phyloP scores from a whole-genome alignment of 2,113 vertebrate species.

The Empidonax traillii region DNA sequence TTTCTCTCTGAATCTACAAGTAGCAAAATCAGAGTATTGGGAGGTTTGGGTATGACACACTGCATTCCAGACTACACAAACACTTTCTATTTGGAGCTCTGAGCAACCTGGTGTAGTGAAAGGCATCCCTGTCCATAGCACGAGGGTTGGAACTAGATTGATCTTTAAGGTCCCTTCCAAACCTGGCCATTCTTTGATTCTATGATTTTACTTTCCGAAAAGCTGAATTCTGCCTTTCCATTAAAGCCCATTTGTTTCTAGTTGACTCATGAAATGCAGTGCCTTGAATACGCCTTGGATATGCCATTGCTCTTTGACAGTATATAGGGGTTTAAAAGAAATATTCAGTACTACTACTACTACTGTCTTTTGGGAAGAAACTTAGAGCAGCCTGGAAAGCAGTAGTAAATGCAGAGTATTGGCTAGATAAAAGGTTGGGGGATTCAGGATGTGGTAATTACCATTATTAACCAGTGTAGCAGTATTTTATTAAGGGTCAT shows the following conservation, averaged over 20 bases:
- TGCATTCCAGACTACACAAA: not conserved
- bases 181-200: not conserved
- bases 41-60: not conserved
- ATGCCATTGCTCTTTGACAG: not conserved
- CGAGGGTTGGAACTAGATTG: not conserved
- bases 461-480: not conserved
- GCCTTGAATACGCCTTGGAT: not conserved
- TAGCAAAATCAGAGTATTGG: not conserved
- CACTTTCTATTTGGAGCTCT: not conserved
- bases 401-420: accelerated
- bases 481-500: not conserved
- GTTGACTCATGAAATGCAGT: not conserved
- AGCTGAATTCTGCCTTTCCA: not conserved
- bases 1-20: not conserved
- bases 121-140: not conserved
- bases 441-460: not conserved
- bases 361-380: not conserved
- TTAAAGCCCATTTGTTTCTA: not conserved
- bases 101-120: not conserved
- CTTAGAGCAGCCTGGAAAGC: not conserved
- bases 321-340: not conserved
- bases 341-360: not conserved
- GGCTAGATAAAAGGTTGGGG: not conserved
- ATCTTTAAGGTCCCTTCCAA: not conserved
- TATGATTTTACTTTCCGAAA: not conserved